A percentile compares a stretch with the other conserved stretches of the same genome.
phyloP scores from a whole-genome alignment of 2,888 invertebrate genomes.

The Chaetogeoica ovagalla region DNA sequence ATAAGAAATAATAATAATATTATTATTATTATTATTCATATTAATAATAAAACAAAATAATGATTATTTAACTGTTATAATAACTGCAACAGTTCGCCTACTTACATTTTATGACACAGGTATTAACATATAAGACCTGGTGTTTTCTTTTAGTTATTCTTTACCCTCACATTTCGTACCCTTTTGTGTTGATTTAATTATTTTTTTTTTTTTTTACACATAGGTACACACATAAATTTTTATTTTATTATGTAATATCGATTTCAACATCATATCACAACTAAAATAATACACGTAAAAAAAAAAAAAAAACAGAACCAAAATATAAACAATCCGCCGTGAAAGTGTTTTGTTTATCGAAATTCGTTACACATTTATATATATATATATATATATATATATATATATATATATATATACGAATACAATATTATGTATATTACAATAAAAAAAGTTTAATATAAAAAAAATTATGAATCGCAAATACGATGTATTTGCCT shows the following conservation, averaged over 20 bases:
- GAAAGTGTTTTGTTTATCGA: slow-evolving; percentile 32
- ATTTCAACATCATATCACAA: not conserved
- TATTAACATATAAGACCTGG: slow-evolving; percentile 24
- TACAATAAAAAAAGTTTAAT: slow-evolving; percentile 27
- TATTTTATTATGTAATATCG: not conserved
- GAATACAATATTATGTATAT: not conserved
- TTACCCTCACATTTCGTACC: slow-evolving; percentile 50
- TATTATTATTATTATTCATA: no score
- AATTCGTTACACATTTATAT: slow-evolving; percentile 47
- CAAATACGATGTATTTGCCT: slow-evolving; percentile 26
- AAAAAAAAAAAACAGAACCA: slow-evolving; percentile 25
- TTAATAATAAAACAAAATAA: slow-evolving; percentile 2
- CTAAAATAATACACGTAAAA: not conserved
- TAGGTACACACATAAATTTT: slow-evolving; percentile 25
- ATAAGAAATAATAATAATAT: slow-evolving; percentile 26
- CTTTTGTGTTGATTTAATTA: slow-evolving; percentile 31
- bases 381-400: no score
- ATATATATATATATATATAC: no score
- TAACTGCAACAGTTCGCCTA: not conserved
- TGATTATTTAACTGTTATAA: slow-evolving; percentile 27
- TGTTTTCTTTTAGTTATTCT: slow-evolving; percentile 30
- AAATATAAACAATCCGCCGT: slow-evolving; percentile 36
- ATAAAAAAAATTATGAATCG: slow-evolving; percentile 27
- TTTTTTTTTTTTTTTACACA: slow-evolving; percentile 21
- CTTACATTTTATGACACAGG: slow-evolving; percentile 39